Evolutionary conservation across 2,888 invertebrate species (phyloP).

Genomic region (Choreutis nemorana): DNA sequence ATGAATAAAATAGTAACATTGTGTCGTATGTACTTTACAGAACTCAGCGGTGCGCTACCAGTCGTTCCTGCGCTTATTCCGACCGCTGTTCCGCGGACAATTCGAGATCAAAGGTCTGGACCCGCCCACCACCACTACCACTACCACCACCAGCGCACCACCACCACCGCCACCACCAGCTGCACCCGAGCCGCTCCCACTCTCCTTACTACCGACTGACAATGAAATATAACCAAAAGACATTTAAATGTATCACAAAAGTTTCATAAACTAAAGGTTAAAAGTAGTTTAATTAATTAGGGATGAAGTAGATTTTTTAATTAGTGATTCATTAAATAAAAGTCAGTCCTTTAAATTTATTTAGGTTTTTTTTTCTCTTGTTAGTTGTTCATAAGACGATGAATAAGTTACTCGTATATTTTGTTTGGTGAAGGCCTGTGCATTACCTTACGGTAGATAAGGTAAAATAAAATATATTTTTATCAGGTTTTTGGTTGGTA

Average conservation of each 20-base stretch:
- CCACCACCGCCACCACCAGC: constrained; percentile 17
- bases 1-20: too few relatives aligned
- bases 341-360: constrained; percentile 7
- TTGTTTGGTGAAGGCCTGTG: too few relatives aligned
- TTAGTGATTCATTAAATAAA: constrained; percentile 2
- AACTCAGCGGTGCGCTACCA: constrained; percentile 81
- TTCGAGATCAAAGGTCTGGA: constrained; percentile 78
- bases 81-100: constrained; percentile 75
- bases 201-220: constrained; percentile 9
- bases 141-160: constrained; percentile 27
- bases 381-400: too few relatives aligned
- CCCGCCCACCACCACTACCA: constrained; percentile 61
- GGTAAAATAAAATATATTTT: too few relatives aligned
- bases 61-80: constrained; percentile 75
- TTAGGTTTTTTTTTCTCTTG: constrained; percentile 8
- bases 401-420: too few relatives aligned
- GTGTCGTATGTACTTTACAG: constrained; percentile 70
- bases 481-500: too few relatives aligned
- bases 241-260: constrained; percentile 34
- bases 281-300: neutral
- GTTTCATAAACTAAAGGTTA: constrained; percentile 4
- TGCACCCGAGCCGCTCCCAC: constrained; percentile 10
- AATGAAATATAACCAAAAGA: constrained; percentile 14
- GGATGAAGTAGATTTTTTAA: neutral
- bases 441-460: too few relatives aligned